phyloP scores from a whole-genome alignment of 2,113 vertebrate genomes.

The Acrocephalus arundinaceus region DNA sequence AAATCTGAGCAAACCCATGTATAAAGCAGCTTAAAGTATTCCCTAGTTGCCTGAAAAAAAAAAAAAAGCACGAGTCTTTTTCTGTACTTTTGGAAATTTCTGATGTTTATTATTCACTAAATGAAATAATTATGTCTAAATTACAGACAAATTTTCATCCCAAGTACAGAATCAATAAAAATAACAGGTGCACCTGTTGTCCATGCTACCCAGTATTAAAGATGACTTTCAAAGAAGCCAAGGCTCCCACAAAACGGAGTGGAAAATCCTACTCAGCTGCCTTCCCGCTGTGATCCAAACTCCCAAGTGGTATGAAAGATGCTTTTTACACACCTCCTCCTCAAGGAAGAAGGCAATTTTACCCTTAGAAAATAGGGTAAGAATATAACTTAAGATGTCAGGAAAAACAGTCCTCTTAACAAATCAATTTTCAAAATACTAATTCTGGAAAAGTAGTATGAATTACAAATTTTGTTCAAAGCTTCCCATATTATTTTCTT shows the following conservation, averaged over 20 bases:
- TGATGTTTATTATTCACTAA: not conserved
- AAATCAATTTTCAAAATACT: not conserved
- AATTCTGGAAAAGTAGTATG: not conserved
- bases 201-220: fast-evolving
- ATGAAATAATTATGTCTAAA: not conserved
- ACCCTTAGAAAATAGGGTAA: not conserved
- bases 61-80: not conserved
- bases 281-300: not conserved
- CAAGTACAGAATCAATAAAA: not conserved
- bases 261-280: not conserved
- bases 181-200: not conserved
- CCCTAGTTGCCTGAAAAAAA: not conserved
- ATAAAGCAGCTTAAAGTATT: not conserved
- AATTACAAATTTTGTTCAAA: not conserved
- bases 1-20: not conserved
- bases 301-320: not conserved
- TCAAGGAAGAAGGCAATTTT: not conserved
- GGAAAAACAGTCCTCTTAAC: not conserved
- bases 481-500: not conserved
- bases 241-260: not conserved
- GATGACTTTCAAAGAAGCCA: not conserved
- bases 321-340: not conserved
- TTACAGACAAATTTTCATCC: not conserved
- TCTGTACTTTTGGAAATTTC: not conserved
- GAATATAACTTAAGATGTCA: not conserved